Evolutionary conservation across 2,113 vertebrate genomes (phyloP), one percentile per base, ranked within the genome.

Genomic region (Mastomys coucha): DNA sequence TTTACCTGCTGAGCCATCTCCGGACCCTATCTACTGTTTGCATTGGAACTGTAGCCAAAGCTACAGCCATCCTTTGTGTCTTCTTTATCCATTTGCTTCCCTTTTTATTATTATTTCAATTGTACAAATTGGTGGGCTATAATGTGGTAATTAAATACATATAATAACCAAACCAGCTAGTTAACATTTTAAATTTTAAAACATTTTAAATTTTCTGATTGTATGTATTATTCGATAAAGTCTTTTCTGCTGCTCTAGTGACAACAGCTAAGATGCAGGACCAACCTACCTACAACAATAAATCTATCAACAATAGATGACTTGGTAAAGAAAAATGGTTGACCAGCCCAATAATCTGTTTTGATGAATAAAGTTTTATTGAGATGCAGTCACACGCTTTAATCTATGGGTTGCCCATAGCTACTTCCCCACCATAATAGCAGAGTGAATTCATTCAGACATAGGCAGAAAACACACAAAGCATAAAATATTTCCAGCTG

Each of bases 301-400:
- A n/a, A n/a, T n/a, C n/a, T n/a, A n/a, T 53, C 36, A 20, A 11
- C 42, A 26, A 1, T 19, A 19, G 16, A 33, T 53, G 24, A 49
- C 53, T 36, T 10, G 53, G 60, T 36, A 49, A 94, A 81, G 39
- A 65, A 82, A 84, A 75, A 53, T 75, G 39, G 88, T 91, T 93
- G 53, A 73, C 31, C 22, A 13, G 22, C 20, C 22, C 56, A 51
- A 53, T 36, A 73, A 73, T n/a, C 36, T 73, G 31, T n/a, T 75
- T 70, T 49, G 84, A 9, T 22, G 91, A 89, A 94, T 93, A 95
- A 97, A 76, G 26, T 89, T 89, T 94, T 94, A 78, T 73, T 89
- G 73, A 42, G 65, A 82, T 77, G 49, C 24, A 91, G 53, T 45
- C 39, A 69, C 10, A 16, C 6, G 42, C 31, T 77, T 58, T 91